These are phyloP conservation scores for Parazoanthus swiftii DNA, from an alignment of 92 coral and sea anemone species.

Conservation along the genomic window DNA sequence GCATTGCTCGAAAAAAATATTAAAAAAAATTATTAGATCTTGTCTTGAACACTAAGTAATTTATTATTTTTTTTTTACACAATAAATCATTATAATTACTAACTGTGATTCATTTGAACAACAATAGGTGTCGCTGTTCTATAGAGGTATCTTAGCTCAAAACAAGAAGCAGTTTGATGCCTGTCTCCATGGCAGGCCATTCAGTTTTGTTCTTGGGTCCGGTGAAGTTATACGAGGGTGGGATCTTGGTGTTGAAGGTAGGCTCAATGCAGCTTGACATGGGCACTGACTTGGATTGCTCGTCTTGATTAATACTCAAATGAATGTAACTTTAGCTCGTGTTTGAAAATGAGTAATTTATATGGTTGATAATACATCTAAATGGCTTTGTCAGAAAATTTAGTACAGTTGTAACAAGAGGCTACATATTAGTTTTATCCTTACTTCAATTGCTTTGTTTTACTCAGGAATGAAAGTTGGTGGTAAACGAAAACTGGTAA, in stretches of 20 bases:
- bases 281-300: neutral
- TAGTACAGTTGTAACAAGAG: too few relatives aligned
- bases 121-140: conserved; percentile 56
- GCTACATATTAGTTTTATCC: too few relatives aligned
- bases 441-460: neutral
- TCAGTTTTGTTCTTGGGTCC: conserved; percentile 57
- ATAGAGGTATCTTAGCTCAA: conserved; percentile 62
- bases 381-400: too few relatives aligned
- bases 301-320: neutral
- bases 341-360: neutral
- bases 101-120: neutral
- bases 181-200: conserved; percentile 56
- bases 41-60: too few relatives aligned
- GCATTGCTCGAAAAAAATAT: too few relatives aligned
- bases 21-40: too few relatives aligned
- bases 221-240: conserved; percentile 74
- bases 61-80: too few relatives aligned
- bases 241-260: conserved; percentile 73
- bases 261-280: neutral
- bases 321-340: too few relatives aligned
- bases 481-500: conserved; percentile 61
- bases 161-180: conserved; percentile 75
- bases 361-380: too few relatives aligned
- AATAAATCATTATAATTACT: neutral
- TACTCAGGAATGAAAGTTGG: conserved; percentile 76